Evolutionary conservation across 2,797 vertebrate genomes (phyloP), one percentile per base, ranked within the genome.

Genomic region (Pangasius larnaudii): DNA sequence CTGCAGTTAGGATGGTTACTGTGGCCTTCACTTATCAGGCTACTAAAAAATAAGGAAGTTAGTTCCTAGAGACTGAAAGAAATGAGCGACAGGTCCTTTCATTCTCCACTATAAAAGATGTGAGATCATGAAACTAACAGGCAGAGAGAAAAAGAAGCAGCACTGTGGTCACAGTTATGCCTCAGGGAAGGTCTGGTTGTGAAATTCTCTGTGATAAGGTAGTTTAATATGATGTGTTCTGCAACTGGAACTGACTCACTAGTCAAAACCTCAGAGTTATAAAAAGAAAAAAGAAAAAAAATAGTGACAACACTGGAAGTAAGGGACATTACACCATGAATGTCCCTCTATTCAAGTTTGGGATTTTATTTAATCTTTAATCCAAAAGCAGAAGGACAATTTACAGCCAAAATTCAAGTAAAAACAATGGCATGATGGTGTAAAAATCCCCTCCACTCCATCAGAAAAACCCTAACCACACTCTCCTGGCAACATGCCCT

Each of bases 11-110:
- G 81, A 85, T 53, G 82, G 89, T 86, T 86, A 88, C 85, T 89
- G 83, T 74, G 87, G 85, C 81, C 56, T 89, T 78, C 81, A 90
- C 90, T 86, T 86, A 53, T 71, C 87, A 89, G 65, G 86, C 89
- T 92, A 85, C 92, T 91, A 87, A 88, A 74, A 91, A 94, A 93
- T 61, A 72, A 86, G 90, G 91, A 91, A 93, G 88, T 88, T 82
- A 89, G 89, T 74, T 65, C 58, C 39, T 22, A 84, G 72, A 51
- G 71, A 77, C 49, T 33, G 67, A 77, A 59, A 86, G 58, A 77
- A 61, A 87, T 61, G 36, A 65, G 24, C 83, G 33, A 22, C 39
- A 59, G 65, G 1, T 33, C 46, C 59, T 49, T 5, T 36, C 53
- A 1, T 51, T 61, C 33, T 83, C 42, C 49, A 85, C 13, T 82